Evolutionary conservation across 1,140 invertebrate genomes (phyloP), one percentile per base, ranked within the genome.

Genomic region (Epicauta chinensis): DNA sequence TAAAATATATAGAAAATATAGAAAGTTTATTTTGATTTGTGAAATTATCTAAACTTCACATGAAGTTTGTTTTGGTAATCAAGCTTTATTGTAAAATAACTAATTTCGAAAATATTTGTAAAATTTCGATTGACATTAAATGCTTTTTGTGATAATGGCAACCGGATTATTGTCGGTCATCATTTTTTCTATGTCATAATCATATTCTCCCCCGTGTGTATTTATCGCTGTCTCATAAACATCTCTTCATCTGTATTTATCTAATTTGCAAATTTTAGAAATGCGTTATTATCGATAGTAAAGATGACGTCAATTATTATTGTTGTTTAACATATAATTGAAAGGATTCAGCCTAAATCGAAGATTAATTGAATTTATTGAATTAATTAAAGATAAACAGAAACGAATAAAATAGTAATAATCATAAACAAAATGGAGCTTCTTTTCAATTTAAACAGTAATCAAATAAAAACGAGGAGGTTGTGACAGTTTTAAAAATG

Each of bases 281-380:
- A 23, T 7, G 23, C 15, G 32, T 14, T 7, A 12, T 43, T 23
- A 23, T 23, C 7, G 29, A 49, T 58, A 53, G 51, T 47, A 58
- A 41, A 53, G 56, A 54, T 38, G 38, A 58, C 50, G 56, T 58
- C 56, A 58, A 58, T 58, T 58, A 58, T 52, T 46, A 52, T 32
- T 45, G 50, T 57, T 58, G 48, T 53, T 37, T 23, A 23, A 23
- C 4, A 23, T 23, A 23, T 5, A 23, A 23, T 23, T 23, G 23
- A 5, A 3, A 23, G 23, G 23, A 23, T 23, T 5, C 23, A 23
- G 23, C 23, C 23, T 23, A 23, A 23, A 23, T 23, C 23, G 7
- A 23, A 23, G 7, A 44, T 13, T 29, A 30, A 44, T 38, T n/a
- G n/a, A 38, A 38, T 12, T 17, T 13, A 13, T 7, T 48, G n/a